Evolutionary conservation across 2,113 vertebrate genomes (phyloP), one percentile per base, ranked within the genome.

Genomic region (Barbus barbus): DNA sequence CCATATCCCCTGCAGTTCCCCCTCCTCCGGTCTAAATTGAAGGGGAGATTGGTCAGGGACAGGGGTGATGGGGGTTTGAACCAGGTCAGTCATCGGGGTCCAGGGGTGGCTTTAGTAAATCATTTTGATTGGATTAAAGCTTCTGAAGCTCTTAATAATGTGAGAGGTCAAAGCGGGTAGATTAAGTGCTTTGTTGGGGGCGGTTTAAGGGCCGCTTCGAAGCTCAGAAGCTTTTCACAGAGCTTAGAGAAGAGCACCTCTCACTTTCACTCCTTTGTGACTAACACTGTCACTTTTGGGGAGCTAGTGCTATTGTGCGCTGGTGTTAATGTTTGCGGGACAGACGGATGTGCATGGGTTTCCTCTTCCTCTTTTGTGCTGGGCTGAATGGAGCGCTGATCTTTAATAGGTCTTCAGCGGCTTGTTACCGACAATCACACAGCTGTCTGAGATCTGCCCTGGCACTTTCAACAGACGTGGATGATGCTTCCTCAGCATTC

Each of bases 61-160:
- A 91, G 73, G 77, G 87, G 85, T 91, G 91, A 92, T 71, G 85
- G 61, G 89, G 90, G 74, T 26, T 78, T 67, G 89, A 91, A 90
- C 91, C 89, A 88, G 90, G 93, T 93, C 92, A 93, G 91, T 90
- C 91, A 91, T 91, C 90, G 89, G 91, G 91, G 87, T 89, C 91
- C 91, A 89, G 89, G 73, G 78, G 83, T 72, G 2, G 90, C 95
- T 96, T 95, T 90, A 94, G 93, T 95, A 97, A 97, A 97, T 97
- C 96, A 97, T 96, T 96, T 96, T 96, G 97, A 98, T 97, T 98
- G 97, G 97, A 98, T 98, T 98, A 97, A 95, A 96, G 95, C 97
- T 96, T 96, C 94, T 88, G 94, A 89, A 90, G 95, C 94, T 94
- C 94, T 95, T 96, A 96, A 97, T 97, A 96, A 94, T 96, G 96